Conservation (phyloP, 2,797 vertebrate genomes). For the Enteromius treurensis region DNA sequence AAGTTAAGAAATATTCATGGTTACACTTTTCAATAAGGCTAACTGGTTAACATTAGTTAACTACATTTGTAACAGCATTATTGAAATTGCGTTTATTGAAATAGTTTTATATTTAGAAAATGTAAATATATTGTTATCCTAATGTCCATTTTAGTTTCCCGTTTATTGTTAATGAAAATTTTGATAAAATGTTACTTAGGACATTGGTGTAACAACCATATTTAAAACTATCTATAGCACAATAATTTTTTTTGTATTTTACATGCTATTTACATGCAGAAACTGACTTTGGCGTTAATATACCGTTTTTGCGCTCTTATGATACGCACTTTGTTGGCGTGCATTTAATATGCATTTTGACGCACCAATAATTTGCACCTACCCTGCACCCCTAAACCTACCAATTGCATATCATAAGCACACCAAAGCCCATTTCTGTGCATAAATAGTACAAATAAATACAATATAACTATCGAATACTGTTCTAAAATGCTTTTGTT, state of each 20-base stretch:
- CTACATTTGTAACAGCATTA: too few relatives aligned
- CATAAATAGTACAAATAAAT: background rate
- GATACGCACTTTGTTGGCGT: background rate
- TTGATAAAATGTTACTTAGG: background rate
- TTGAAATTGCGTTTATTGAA: background rate
- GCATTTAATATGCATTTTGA: background rate
- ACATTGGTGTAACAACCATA: background rate
- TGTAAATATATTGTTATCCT: background rate
- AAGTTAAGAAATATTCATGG: too few relatives aligned
- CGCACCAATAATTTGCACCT: background rate
- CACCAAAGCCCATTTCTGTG: background rate
- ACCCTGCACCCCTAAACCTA: background rate
- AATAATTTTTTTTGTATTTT: too few relatives aligned
- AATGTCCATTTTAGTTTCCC: background rate
- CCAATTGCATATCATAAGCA: background rate
- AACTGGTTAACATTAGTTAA: too few relatives aligned
- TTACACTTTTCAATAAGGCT: too few relatives aligned
- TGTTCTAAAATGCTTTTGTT: background rate
- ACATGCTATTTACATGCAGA: background rate
- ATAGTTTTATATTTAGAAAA: background rate
- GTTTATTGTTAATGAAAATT: background rate
- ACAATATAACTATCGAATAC: background rate
- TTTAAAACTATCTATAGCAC: too few relatives aligned
- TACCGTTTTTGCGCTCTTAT: background rate
- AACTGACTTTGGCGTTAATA: background rate